phyloP scores from a whole-genome alignment of 2,797 vertebrate species.

The Sebastes minor region DNA sequence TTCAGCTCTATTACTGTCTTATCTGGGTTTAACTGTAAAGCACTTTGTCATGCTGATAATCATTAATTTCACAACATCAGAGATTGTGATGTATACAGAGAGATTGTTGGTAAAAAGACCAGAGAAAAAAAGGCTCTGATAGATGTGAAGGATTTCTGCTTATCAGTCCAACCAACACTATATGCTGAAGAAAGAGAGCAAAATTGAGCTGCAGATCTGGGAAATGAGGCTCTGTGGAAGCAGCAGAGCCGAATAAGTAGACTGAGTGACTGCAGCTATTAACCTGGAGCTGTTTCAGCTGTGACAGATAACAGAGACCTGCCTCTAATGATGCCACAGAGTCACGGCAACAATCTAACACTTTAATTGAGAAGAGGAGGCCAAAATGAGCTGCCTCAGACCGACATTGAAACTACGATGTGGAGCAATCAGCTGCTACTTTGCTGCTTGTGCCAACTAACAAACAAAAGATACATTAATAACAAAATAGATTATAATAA shows the following conservation, averaged over 20 bases:
- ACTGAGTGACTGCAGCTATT: slow-evolving; percentile 60
- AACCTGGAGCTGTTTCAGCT: slow-evolving; percentile 61
- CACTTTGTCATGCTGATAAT: not conserved
- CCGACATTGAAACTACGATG: not conserved
- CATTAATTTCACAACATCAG: not conserved
- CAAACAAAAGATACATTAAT: not conserved
- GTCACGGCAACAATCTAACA: slow-evolving; percentile 21
- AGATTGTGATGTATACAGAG: not conserved
- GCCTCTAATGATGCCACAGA: slow-evolving; percentile 52
- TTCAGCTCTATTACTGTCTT: not conserved
- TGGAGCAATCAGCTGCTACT: slow-evolving; percentile 15
- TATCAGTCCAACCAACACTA: not conserved
- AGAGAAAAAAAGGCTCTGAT: not conserved
- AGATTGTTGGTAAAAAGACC: not conserved
- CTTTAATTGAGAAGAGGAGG: slow-evolving; percentile 32
- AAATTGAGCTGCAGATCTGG: slow-evolving; percentile 21
- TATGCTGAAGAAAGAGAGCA: not conserved
- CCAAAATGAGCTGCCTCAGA: slow-evolving; percentile 15
- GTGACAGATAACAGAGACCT: slow-evolving; percentile 58
- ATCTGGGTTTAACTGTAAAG: not conserved
- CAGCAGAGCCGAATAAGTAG: slow-evolving; percentile 62
- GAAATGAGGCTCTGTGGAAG: slow-evolving; percentile 52
- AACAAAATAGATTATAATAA: slow-evolving; percentile 11
- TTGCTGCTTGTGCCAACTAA: slow-evolving; percentile 10
- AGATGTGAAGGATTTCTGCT: slow-evolving; percentile 7